Conservation (phyloP, 1,140 invertebrate species). For the Centruroides vittatus region DNA sequence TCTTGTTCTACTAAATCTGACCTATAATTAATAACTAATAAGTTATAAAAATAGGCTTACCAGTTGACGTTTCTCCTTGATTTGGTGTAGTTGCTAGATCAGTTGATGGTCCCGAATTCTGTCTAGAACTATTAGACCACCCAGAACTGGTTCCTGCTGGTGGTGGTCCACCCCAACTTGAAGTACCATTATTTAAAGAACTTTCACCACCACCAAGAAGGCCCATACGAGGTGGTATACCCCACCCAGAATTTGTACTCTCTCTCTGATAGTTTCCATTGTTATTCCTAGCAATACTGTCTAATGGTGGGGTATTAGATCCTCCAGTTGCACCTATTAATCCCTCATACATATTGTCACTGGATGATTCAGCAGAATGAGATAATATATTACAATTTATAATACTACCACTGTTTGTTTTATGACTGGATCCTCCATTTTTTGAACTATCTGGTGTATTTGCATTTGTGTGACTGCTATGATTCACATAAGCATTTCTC, state of each 20-base stretch:
- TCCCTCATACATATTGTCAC: not conserved
- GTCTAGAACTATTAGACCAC: too few species aligned
- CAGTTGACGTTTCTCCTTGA: too few species aligned
- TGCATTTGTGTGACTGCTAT: not conserved
- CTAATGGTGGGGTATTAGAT: not conserved
- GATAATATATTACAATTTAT: not conserved
- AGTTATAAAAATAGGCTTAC: too few species aligned
- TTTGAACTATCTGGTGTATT: not conserved
- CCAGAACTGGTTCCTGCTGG: conserved; percentile 23
- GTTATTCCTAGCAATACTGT: not conserved
- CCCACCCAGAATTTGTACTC: not conserved
- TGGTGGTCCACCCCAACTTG: conserved; percentile 34
- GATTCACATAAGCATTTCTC: not conserved
- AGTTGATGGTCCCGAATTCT: too few species aligned
- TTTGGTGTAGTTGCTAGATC: too few species aligned
- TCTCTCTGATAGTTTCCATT: not conserved
- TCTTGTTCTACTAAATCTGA: too few species aligned
- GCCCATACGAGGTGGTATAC: conserved; percentile 38
- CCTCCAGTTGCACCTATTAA: conserved; percentile 1
- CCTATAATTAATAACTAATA: too few species aligned
- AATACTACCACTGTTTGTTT: not conserved
- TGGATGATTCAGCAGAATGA: not conserved
- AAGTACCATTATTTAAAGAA: conserved; percentile 48
- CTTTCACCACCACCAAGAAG: conserved; percentile 61
- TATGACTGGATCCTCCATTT: not conserved